phyloP scores from a whole-genome alignment of 2,113 vertebrate species.

The Chlamydotis undulata region DNA sequence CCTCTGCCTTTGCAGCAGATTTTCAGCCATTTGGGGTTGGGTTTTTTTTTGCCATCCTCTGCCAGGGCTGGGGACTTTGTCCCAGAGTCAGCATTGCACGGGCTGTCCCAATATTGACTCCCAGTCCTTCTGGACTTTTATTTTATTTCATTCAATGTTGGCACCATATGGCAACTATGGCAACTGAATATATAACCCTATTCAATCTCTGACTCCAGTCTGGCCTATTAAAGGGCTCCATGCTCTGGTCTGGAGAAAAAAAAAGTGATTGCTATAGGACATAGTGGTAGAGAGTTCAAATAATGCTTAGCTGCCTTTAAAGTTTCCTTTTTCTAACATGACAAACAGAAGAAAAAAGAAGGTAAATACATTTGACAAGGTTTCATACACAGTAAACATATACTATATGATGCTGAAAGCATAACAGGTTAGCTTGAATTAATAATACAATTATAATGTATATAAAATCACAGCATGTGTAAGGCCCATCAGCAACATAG shows the following conservation, averaged over 20 bases:
- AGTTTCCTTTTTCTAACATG: background rate
- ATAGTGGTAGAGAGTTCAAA: background rate
- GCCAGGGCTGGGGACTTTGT: background rate
- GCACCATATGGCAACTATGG: slow-evolving; percentile 72
- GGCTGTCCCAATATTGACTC: slow-evolving; percentile 47
- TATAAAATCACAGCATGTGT: background rate
- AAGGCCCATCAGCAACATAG: background rate
- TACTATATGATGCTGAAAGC: background rate
- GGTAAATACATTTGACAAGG: background rate
- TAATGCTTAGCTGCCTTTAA: background rate
- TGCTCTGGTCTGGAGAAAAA: background rate
- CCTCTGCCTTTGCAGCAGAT: background rate
- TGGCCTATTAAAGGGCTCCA: slow-evolving; percentile 26
- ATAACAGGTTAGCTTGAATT: background rate
- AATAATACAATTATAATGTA: background rate
- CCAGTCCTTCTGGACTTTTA: slow-evolving; percentile 30
- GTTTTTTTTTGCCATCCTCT: background rate
- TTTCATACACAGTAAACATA: background rate
- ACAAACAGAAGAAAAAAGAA: background rate
- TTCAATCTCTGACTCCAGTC: slow-evolving; percentile 39
- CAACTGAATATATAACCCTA: slow-evolving; percentile 70
- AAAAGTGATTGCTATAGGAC: background rate
- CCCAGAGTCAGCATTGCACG: background rate
- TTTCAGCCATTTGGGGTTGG: background rate
- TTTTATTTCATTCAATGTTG: slow-evolving; percentile 65